Evolutionary conservation across 37 sponge, comb jelly and placozoan genomes (phyloP).

Genomic region (Axinella damicornis): DNA sequence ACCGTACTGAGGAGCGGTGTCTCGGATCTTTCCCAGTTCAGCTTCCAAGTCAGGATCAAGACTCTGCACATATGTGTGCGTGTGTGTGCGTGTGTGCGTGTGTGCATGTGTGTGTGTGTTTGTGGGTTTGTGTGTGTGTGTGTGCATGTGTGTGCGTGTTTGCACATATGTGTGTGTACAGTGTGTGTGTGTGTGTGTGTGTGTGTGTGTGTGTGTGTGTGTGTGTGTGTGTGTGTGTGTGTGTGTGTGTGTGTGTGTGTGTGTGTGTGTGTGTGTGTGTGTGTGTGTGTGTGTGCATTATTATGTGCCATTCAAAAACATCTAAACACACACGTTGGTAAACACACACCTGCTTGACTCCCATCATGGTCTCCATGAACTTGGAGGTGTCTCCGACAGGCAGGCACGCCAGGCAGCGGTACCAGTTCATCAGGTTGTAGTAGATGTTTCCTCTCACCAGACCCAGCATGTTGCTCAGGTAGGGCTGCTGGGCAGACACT

Average conservation of each 20-base stretch:
- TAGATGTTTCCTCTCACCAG: slow-evolving; percentile 89
- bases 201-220: too few relatives aligned
- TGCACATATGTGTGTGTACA: too few relatives aligned
- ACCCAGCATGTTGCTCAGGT: slow-evolving; percentile 87
- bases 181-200: too few relatives aligned
- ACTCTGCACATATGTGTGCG: slow-evolving; percentile 19
- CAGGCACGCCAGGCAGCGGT: slow-evolving; percentile 75
- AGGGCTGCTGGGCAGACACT: slow-evolving; percentile 57
- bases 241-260: too few relatives aligned
- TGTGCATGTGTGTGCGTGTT: too few relatives aligned
- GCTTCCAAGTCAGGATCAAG: slow-evolving; percentile 81
- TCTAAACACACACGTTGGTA: too few relatives aligned
- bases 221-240: too few relatives aligned
- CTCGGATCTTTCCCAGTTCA: slow-evolving; percentile 59
- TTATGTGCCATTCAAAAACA: too few relatives aligned
- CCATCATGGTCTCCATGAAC: slow-evolving; percentile 97
- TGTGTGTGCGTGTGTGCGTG: too few relatives aligned
- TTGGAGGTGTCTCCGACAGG: slow-evolving; percentile 84
- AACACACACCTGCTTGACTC: slow-evolving; percentile 83
- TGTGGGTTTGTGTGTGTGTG: too few relatives aligned
- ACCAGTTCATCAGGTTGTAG: slow-evolving; percentile 93
- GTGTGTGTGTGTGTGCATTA: not conserved
- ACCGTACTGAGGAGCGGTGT: slow-evolving; percentile 75
- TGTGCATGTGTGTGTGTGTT: too few relatives aligned
- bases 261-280: too few relatives aligned